Base-by-base conservation (phyloP, 1,140 invertebrate species). In the Bacillus rossius region DNA sequence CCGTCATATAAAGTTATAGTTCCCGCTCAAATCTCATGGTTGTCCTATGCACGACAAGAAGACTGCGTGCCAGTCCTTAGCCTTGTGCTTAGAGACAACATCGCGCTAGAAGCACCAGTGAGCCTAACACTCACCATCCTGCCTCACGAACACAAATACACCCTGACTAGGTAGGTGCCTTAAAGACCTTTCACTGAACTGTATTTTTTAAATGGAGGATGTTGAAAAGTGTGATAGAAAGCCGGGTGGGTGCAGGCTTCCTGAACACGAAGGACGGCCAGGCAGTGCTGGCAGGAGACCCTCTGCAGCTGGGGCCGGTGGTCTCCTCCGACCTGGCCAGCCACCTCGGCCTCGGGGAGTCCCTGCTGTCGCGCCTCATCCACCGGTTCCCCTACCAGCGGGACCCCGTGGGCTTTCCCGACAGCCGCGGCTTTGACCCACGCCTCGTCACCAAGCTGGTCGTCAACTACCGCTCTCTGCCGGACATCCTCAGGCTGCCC, bases 211-310 rank as follows among this genome's bases (percentile, higher is more conserved):
- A n/a, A n/a, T n/a, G n/a, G n/a, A n/a, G n/a, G n/a, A n/a, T n/a
- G n/a, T n/a, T n/a, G n/a, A n/a, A n/a, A n/a, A n/a, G n/a, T n/a
- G n/a, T n/a, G n/a, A n/a, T n/a, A n/a, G n/a, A n/a, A n/a, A n/a
- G n/a, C n/a, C n/a, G n/a, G n/a, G n/a, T 34, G 29, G 8, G 5
- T 52, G 25, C 64, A 65, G 55, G 26, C 43, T 59, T 68, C 40
- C 52, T 76, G 22, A 71, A 75, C 51, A 77, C 77, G 59, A 63
- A 76, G 10, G 68, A 73, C 60, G 82, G 84, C 1, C 87, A 89
- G 74, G 80, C 93, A 7, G 75, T 96, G 58, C 73, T 98, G 3
- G 89, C 92, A 60, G 95, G 95, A 7, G 95, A 98, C 81, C 94
- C 92, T 14, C 78, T 87, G 70, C 95, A 98, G 73, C 77, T 98